Conservation (phyloP, 2,113 vertebrate genomes). For the Coregonus clupeaformis region DNA sequence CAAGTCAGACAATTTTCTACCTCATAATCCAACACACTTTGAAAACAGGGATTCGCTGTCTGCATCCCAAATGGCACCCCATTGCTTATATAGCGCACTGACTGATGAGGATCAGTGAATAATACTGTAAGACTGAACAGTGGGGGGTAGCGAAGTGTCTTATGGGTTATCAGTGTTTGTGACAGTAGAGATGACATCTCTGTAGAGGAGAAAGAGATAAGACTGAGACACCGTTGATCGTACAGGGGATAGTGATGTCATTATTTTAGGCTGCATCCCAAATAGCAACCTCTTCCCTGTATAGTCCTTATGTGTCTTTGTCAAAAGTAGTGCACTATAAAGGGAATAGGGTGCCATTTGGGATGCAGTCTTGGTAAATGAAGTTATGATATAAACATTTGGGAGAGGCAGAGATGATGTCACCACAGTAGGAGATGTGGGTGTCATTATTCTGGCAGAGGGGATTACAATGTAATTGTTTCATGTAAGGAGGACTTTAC, state of each 20-base stretch:
- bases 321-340: too few relatives aligned
- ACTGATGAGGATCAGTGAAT: constrained; percentile 59
- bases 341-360: too few relatives aligned
- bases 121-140: constrained; percentile 39
- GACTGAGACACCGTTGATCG: neutral
- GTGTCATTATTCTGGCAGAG: constrained; percentile 38
- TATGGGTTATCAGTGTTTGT: constrained; percentile 53
- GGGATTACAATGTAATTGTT: constrained; percentile 24
- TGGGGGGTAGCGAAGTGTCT: constrained; percentile 11
- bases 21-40: too few relatives aligned
- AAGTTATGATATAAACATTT: constrained; percentile 11
- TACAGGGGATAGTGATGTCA: neutral
- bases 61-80: neutral
- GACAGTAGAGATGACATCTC: constrained; percentile 50
- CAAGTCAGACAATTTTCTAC: too few relatives aligned
- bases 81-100: too few relatives aligned
- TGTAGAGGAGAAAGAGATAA: constrained; percentile 14
- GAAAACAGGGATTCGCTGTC: too few relatives aligned
- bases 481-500: neutral
- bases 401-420: constrained; percentile 43
- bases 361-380: too few relatives aligned
- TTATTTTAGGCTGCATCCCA: too few relatives aligned
- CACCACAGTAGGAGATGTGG: constrained; percentile 26
- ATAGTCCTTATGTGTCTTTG: too few relatives aligned
- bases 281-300: too few relatives aligned